Base-by-base conservation (phyloP, 2,888 invertebrate species). In the Lissocephala sabroskyi region DNA sequence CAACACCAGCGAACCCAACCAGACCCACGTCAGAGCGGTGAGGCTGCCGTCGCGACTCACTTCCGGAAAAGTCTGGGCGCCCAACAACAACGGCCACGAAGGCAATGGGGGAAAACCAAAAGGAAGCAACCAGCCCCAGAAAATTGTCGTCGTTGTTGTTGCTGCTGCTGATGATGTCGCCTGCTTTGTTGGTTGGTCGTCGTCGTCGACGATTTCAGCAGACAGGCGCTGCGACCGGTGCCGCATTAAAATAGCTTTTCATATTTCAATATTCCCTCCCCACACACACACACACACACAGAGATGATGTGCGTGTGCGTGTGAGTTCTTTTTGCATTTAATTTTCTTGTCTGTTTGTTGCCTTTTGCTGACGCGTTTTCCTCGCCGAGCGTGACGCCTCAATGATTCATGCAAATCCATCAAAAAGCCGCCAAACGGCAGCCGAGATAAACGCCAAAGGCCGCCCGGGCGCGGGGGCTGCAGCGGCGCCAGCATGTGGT, bases 381-480 rank as follows among this genome's bases (percentile, higher is more conserved):
- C 57, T 48, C 57, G 41, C 59, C 70, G 62, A 70, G 77, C 68
- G 77, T 79, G 77, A 77, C 76, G 79, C 71, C 56, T 66, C 79
- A 76, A 79, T 76, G 76, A 79, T 74, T 76, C 79, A 76, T 79
- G 75, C 75, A 79, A 74, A 79, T 77, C 67, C 79, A 76, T 78
- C 76, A 76, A 49, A 43, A 41, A 28, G 30, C 10, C n/a, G 19
- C 13, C 28, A 7, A 32, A 4, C 5, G n/a, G 11, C 32, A n/a
- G 13, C 32, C 4, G 13, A 39, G 19, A 56, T 41, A 49, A 62
- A 60, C 42, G 45, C 49, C 43, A 39, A 29, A 43, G 50, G 50
- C 16, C 17, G 41, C 35, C 10, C 17, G 40, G 41, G 36, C 11
- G 26, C 33, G 26, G 18, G 10, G 36, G 40, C 14, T 18, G 41